phyloP scores from a whole-genome alignment of 2,113 vertebrate genomes.

The Astatoreochromis straeleni region DNA sequence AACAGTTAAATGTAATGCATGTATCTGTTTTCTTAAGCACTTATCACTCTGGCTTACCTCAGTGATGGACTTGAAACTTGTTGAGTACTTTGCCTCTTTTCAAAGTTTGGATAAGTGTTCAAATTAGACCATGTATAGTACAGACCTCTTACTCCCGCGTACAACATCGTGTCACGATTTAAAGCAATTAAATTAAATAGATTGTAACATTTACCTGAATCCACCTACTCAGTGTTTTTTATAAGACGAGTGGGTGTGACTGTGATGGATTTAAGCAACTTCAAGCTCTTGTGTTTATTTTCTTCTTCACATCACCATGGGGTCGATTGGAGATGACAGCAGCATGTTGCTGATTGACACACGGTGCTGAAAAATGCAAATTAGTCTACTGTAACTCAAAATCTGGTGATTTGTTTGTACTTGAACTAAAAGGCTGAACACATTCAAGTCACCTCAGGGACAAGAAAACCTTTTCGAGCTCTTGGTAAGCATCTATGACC shows the following conservation, averaged over 20 bases:
- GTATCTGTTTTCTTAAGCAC: neutral
- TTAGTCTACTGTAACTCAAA: neutral
- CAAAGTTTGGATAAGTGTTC: neutral
- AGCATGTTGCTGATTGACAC: slow-evolving; percentile 35
- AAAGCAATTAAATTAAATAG: neutral
- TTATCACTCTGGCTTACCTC: neutral
- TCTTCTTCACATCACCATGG: slow-evolving; percentile 11
- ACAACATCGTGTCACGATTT: neutral
- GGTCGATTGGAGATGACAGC: slow-evolving; percentile 36
- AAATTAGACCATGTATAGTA: neutral
- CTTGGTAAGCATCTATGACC: neutral
- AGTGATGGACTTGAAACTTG: neutral
- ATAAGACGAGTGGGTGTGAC: neutral
- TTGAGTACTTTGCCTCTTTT: neutral
- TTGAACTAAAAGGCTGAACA: neutral
- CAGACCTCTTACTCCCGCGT: neutral
- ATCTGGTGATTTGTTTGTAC: slow-evolving; percentile 13
- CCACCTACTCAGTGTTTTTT: neutral
- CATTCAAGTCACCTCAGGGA: neutral
- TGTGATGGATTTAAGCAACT: slow-evolving; percentile 5
- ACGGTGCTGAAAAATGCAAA: slow-evolving; percentile 23
- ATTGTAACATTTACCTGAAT: neutral
- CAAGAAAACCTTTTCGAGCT: neutral
- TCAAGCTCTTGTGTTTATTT: neutral
- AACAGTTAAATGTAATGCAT: neutral